phyloP scores from a whole-genome alignment of 2,797 vertebrate genomes.

The Liasis olivaceus region DNA sequence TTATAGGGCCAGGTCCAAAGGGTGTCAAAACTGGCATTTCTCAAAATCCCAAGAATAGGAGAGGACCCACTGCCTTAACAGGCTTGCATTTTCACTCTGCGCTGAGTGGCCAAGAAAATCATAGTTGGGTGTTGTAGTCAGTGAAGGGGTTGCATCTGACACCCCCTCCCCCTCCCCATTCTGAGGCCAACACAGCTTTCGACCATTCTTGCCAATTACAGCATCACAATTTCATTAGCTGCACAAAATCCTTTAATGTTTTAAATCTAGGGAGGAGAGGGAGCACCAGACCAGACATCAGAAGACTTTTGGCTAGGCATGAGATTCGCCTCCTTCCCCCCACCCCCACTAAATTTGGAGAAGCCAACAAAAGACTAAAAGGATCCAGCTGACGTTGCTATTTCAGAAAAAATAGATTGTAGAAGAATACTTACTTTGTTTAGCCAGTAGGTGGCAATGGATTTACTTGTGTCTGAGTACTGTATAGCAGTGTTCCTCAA shows the following conservation, averaged over 20 bases:
- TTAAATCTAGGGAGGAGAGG: not conserved
- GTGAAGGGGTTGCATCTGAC: not conserved
- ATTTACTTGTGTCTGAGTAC: not conserved
- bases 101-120: not conserved
- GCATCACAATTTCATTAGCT: not conserved
- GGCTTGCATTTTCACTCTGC: not conserved
- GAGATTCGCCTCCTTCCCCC: not conserved
- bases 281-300: not conserved
- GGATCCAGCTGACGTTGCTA: not conserved
- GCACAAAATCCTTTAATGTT: not conserved
- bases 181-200: not conserved
- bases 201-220: not conserved
- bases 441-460: conserved; percentile 18
- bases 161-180: not conserved
- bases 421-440: not conserved
- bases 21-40: not conserved
- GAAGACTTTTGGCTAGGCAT: not conserved
- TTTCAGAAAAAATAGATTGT: not conserved
- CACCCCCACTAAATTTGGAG: not conserved
- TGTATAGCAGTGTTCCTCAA: not conserved
- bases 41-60: not conserved
- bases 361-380: not conserved
- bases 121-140: not conserved
- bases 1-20: not conserved
- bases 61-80: too few species aligned